Conservation (phyloP, 2,797 vertebrate genomes). For the Nannoperca obscura region DNA sequence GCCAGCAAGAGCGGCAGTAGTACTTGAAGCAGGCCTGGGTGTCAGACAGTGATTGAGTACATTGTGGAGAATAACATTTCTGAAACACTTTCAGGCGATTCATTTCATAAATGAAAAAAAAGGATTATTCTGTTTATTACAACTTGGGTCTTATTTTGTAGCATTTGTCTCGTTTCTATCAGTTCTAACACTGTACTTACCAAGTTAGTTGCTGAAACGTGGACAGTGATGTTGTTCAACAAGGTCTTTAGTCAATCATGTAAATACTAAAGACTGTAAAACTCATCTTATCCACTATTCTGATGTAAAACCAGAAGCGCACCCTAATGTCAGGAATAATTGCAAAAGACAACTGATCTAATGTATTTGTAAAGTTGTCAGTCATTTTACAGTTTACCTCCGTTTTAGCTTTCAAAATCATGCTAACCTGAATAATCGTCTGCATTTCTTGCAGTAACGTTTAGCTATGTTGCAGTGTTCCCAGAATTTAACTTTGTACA, state of each 20-base stretch:
- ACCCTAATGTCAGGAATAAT: neutral
- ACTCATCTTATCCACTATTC: neutral
- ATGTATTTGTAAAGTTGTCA: neutral
- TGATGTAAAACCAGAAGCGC: neutral
- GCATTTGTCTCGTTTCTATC: neutral
- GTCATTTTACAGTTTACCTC: no score
- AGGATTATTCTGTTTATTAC: no score
- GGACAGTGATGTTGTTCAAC: neutral
- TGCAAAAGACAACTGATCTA: neutral
- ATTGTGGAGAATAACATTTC: neutral
- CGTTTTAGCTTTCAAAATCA: neutral
- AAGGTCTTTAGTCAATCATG: neutral
- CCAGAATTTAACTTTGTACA: neutral
- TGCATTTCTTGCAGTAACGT: no score
- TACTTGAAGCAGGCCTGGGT: conserved; percentile 98
- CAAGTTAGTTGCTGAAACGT: neutral
- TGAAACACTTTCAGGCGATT: neutral
- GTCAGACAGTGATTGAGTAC: neutral
- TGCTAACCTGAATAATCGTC: neutral
- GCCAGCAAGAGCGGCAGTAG: conserved; percentile 99
- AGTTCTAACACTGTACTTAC: neutral
- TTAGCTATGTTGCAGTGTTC: neutral
- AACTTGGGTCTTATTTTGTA: neutral
- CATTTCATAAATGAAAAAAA: neutral
- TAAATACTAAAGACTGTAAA: neutral